Evolutionary conservation across 2,888 invertebrate genomes (phyloP).

Genomic region (Hydrotaea cyrtoneurina): DNA sequence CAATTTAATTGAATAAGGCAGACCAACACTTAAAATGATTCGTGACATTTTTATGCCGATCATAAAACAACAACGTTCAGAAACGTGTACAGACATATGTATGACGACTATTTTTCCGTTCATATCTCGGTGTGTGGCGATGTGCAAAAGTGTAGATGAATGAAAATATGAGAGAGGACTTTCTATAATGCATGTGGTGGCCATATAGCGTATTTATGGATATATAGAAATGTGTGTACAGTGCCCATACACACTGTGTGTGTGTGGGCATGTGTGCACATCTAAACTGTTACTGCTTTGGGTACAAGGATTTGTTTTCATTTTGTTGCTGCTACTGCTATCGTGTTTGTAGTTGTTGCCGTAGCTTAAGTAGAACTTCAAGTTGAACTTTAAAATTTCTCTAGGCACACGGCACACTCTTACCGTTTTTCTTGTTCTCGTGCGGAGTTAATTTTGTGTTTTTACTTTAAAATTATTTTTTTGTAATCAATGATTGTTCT

Average conservation of each 20-base stretch:
- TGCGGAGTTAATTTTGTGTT: not conserved
- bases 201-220: constrained; percentile 2
- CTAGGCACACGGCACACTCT: not conserved
- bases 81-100: not conserved
- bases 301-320: constrained; percentile 48
- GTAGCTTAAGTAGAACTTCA: not conserved
- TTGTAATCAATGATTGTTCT: constrained; percentile 11
- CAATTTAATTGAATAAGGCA: constrained; percentile 43
- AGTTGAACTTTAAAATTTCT: not conserved
- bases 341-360: not conserved
- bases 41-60: constrained; percentile 31
- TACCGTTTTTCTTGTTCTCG: not conserved
- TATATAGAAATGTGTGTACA: not conserved
- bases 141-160: constrained; percentile 43
- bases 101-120: not conserved
- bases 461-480: not conserved
- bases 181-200: constrained; percentile 29
- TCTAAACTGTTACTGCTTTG: constrained; percentile 50
- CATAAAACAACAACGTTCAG: not conserved
- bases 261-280: not conserved
- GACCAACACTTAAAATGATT: constrained; percentile 41
- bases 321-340: not conserved
- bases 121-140: not conserved
- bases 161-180: constrained; percentile 45
- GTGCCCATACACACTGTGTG: not conserved